These are phyloP conservation scores for Scaptomyza caliginosa DNA, from an alignment of 2,888 invertebrate species.

Conservation along the genomic window DNA sequence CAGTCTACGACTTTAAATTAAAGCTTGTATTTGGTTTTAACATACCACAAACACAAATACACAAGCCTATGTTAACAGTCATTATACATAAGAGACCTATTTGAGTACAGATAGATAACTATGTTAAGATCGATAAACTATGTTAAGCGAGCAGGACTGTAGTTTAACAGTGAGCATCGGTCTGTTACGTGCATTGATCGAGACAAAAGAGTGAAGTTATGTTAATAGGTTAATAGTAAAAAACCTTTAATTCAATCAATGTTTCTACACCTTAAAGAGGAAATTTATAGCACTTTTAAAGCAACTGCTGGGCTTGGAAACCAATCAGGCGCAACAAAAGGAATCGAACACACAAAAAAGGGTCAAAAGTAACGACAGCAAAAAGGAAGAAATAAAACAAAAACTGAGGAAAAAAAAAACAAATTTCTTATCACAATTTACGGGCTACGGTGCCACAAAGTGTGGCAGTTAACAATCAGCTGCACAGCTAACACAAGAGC, in stretches of 20 bases:
- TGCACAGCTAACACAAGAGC: not conserved
- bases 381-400: constrained; percentile 21
- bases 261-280: not conserved
- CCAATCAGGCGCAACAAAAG: constrained; percentile 50
- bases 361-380: constrained; percentile 25
- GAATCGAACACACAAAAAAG: constrained; percentile 37
- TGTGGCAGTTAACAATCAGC: constrained; percentile 13
- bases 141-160: no score
- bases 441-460: not conserved
- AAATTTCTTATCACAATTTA: constrained; percentile 20
- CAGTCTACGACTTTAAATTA: no score
- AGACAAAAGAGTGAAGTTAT: no score
- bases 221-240: no score
- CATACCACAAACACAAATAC: no score
- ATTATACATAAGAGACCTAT: no score
- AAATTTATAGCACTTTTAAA: constrained; percentile 14
- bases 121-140: no score
- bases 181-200: no score
- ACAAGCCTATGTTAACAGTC: no score
- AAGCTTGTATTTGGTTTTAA: no score
- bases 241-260: not conserved
- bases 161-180: no score
- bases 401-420: constrained; percentile 23
- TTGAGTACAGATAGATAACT: no score
- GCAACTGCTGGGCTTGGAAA: constrained; percentile 43